Conservation (phyloP, 2,113 vertebrate genomes). For the Grus americana region DNA sequence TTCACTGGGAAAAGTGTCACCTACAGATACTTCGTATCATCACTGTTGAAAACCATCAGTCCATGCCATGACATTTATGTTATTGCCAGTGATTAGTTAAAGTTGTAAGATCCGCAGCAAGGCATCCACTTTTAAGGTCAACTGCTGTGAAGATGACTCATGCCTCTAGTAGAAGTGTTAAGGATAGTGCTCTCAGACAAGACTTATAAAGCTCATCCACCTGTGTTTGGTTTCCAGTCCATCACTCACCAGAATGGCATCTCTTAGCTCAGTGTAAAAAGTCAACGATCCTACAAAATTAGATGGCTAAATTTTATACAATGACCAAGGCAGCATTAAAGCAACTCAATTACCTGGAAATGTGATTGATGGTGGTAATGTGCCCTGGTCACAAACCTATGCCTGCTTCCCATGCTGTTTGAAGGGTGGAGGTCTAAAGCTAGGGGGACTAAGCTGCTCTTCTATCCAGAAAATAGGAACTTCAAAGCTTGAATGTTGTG, state of each 20-base stretch:
- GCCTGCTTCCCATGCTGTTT: background rate
- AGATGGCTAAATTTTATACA: background rate
- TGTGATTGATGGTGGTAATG: background rate
- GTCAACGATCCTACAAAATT: background rate
- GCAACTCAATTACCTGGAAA: background rate
- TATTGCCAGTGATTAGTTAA: background rate
- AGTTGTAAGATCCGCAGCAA: background rate
- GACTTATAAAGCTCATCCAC: background rate
- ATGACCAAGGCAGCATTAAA: background rate
- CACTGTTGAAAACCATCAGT: background rate
- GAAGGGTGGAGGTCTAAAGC: background rate
- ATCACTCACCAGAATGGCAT: background rate
- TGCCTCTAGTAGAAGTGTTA: background rate
- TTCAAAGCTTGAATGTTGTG: background rate
- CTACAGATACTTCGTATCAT: background rate
- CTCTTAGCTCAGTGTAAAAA: background rate
- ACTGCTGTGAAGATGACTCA: background rate
- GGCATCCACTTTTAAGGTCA: background rate
- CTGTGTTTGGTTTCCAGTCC: background rate
- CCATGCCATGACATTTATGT: background rate
- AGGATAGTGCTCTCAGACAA: background rate
- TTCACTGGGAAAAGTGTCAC: background rate
- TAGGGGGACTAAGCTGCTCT: background rate
- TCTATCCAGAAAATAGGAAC: background rate
- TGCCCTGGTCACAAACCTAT: background rate